Percentiles rank a stretch among this genome's conserved stretches.
These are phyloP conservation scores for Malurus cyaneus DNA, from an alignment of 2,113 vertebrate genomes.

Conservation along the genomic window DNA sequence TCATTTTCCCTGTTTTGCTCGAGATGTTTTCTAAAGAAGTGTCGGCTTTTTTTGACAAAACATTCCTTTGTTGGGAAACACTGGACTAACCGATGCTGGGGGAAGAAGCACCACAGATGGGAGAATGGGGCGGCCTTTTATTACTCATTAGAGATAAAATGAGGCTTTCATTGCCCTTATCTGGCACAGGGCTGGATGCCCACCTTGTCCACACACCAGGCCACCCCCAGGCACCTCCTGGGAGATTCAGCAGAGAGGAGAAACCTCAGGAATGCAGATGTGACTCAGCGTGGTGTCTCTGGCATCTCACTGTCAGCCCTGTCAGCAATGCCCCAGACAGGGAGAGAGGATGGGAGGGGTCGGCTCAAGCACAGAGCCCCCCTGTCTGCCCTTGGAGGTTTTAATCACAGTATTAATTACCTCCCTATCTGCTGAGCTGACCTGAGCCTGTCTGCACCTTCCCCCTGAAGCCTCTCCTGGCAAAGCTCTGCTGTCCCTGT, in stretches of 20 bases:
- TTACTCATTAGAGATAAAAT: background rate
- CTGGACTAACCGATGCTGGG: fast-evolving
- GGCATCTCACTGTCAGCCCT: background rate
- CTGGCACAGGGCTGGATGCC: fast-evolving
- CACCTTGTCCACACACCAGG: background rate
- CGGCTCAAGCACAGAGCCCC: background rate
- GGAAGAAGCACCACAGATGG: background rate
- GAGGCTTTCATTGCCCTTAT: background rate
- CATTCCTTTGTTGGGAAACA: background rate
- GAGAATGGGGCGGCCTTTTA: background rate
- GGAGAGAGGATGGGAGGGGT: background rate
- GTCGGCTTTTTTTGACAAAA: background rate
- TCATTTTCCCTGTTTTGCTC: background rate
- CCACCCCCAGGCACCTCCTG: background rate
- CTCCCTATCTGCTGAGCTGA: background rate
- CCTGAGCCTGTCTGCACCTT: background rate
- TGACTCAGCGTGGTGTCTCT: background rate
- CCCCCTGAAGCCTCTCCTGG: background rate
- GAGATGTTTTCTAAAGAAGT: background rate
- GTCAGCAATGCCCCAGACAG: background rate
- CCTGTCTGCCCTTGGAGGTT: background rate
- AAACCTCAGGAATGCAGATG: background rate
- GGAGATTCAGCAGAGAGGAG: background rate
- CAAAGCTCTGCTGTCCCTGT: background rate
- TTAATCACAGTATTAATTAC: background rate